Conservation (phyloP, 2,888 invertebrate genomes). For the Colletes collaris region DNA sequence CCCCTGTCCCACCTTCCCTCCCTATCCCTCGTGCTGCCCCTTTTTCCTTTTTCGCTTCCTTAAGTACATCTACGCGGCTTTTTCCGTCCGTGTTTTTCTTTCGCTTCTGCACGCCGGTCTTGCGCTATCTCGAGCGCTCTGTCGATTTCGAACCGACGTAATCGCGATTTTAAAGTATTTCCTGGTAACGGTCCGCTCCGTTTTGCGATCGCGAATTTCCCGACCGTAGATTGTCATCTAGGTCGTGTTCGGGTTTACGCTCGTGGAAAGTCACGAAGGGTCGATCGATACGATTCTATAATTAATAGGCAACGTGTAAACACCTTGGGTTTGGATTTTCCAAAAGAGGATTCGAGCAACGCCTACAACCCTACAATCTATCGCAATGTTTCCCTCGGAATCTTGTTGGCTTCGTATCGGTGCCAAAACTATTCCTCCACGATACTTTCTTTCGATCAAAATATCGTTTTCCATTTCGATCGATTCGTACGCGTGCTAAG, state of each 20-base stretch:
- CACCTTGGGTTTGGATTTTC: neutral
- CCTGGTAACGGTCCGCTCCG: constrained; percentile 16
- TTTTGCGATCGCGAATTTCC: neutral
- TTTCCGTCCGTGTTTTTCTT: constrained; percentile 39
- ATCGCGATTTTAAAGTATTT: constrained; percentile 36
- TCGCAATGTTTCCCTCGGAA: no score
- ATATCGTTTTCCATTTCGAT: neutral
- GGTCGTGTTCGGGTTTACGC: neutral
- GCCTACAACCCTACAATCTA: no score
- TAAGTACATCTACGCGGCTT: constrained; percentile 28
- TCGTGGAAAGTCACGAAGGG: neutral
- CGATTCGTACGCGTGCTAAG: neutral
- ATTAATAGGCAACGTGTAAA: neutral
- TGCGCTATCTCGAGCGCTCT: neutral
- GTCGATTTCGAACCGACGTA: constrained; percentile 42
- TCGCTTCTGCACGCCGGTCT: neutral
- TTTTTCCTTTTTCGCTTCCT: constrained; percentile 23
- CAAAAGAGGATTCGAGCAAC: neutral
- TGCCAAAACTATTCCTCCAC: no score
- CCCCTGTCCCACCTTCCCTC: constrained; percentile 40
- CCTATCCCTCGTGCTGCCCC: neutral
- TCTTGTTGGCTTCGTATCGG: no score
- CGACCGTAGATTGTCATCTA: neutral
- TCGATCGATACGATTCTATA: neutral
- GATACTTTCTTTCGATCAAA: neutral